A percentile compares a stretch with the other conserved stretches of the same genome.
Conservation (phyloP, 2,797 vertebrate species). For the Lithobates pipiens region DNA sequence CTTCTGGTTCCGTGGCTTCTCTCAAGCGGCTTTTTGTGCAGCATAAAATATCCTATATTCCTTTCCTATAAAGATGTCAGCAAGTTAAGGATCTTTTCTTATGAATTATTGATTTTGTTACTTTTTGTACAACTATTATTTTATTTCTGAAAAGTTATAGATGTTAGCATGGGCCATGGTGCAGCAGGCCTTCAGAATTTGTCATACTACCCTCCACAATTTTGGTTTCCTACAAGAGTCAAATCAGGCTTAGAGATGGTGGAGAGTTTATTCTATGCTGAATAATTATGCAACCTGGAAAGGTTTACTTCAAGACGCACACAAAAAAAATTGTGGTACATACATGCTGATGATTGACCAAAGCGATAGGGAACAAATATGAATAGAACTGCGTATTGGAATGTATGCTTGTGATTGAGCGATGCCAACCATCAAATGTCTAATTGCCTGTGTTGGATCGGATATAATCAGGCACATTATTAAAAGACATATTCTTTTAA, state of each 20-base stretch:
- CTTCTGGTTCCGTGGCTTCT: constrained; percentile 2
- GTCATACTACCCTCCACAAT: neutral
- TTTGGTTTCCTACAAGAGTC: neutral
- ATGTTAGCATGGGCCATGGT: neutral
- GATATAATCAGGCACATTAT: too few species aligned
- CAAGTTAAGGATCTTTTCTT: constrained; percentile 7
- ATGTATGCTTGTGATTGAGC: too few species aligned
- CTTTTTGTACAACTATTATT: neutral
- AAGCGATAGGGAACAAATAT: too few species aligned
- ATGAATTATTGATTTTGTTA: constrained; percentile 20
- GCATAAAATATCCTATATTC: constrained; percentile 34
- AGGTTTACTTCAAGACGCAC: too few species aligned
- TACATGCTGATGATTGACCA: too few species aligned
- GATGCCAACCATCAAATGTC: too few species aligned
- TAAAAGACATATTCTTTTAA: too few species aligned
- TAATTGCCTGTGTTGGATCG: too few species aligned
- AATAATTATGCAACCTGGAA: too few species aligned
- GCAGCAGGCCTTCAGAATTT: neutral
- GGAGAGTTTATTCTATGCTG: too few species aligned
- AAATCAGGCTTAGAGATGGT: neutral
- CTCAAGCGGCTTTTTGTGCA: constrained; percentile 29
- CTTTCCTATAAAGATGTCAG: constrained; percentile 35
- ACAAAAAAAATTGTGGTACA: too few species aligned
- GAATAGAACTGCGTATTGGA: too few species aligned
- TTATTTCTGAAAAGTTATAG: neutral